Conservation (phyloP, 2,888 invertebrate genomes). For the Limnephilus lunatus region DNA sequence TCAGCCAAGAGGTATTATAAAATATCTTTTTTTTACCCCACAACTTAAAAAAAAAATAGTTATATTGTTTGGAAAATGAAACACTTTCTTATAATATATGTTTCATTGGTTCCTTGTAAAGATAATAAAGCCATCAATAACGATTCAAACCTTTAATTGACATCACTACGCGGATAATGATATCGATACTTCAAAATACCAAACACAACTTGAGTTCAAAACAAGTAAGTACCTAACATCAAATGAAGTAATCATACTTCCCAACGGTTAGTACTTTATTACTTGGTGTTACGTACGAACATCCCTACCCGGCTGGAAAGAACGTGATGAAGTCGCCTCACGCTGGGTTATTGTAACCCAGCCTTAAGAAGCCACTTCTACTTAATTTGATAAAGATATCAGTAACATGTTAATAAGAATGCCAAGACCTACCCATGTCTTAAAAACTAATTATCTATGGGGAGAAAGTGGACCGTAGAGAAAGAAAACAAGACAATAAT, state of each 20-base stretch:
- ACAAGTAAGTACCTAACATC: not conserved
- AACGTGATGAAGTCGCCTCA: not conserved
- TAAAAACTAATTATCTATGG: constrained; percentile 1
- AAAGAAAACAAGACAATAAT: constrained; percentile 1
- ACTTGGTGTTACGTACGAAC: not conserved
- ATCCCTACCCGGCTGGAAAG: not conserved
- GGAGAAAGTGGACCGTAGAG: constrained; percentile 38
- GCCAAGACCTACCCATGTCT: constrained; percentile 11
- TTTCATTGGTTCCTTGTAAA: not conserved
- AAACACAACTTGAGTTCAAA: not conserved
- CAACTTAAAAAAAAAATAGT: too few species aligned
- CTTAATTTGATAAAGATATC: constrained; percentile 48
- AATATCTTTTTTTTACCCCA: too few species aligned
- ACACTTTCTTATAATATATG: not conserved
- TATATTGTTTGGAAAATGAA: not conserved
- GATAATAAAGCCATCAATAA: not conserved
- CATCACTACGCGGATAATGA: not conserved
- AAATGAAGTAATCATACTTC: not conserved
- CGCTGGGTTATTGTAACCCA: constrained; percentile 41
- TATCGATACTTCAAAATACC: not conserved
- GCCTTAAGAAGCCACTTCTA: constrained; percentile 37
- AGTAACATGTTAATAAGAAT: constrained; percentile 47
- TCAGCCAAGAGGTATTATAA: too few species aligned
- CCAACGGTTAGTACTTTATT: not conserved
- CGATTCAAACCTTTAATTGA: not conserved